Evolutionary conservation across 2,113 vertebrate species (phyloP).

Genomic region (Oenanthe melanoleuca): DNA sequence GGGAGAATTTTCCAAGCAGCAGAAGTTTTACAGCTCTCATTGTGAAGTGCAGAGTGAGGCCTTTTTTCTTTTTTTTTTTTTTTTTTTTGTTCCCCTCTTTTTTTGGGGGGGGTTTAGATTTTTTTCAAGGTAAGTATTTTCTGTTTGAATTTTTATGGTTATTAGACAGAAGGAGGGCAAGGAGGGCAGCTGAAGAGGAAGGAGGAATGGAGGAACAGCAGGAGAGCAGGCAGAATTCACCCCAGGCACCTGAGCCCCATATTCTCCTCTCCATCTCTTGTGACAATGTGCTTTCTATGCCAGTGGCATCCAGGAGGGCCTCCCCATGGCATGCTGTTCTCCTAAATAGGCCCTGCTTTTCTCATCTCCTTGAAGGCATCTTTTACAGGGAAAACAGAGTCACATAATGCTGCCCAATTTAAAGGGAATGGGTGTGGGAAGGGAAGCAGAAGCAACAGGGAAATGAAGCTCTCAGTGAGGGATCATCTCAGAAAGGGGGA

Average conservation of each 20-base stretch:
- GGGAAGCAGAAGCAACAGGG: not conserved
- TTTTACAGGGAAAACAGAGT: conserved; percentile 8
- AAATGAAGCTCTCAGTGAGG: not conserved
- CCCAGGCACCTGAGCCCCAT: not conserved
- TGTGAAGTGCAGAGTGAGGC: conserved; percentile 56
- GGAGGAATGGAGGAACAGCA: not conserved
- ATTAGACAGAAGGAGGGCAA: not conserved
- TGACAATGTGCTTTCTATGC: not conserved
- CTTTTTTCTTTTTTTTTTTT: not conserved
- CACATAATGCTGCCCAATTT: not conserved
- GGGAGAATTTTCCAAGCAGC: conserved; percentile 71
- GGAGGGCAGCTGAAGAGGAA: not conserved
- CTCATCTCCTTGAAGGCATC: conserved; percentile 27
- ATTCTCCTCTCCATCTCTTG: not conserved
- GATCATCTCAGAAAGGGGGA: not conserved
- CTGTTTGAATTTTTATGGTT: not conserved
- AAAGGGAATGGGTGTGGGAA: not conserved
- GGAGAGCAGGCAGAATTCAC: not conserved
- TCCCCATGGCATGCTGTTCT: not conserved
- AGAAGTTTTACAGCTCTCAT: conserved; percentile 72
- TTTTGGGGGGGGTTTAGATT: not conserved
- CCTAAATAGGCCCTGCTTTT: conserved; percentile 6
- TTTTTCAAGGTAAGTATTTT: conserved; percentile 52
- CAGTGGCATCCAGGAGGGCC: not conserved
- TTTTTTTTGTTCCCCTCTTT: too few relatives aligned